Conservation (phyloP, 1,140 invertebrate species). For the Orchestia grillus region DNA sequence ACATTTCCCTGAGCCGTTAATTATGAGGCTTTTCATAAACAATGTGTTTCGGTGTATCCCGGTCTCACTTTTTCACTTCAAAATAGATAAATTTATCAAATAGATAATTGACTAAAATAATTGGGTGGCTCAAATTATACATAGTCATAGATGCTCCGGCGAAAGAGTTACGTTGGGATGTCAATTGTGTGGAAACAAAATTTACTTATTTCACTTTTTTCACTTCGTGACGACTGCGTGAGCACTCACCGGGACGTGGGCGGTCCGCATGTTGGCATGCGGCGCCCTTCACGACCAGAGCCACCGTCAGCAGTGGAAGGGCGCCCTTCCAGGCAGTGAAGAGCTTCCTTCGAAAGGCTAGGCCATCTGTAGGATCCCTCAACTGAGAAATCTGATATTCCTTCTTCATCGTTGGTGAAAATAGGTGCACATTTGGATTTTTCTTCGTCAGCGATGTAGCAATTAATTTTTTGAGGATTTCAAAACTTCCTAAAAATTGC, state of each 20-base stretch:
- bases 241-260: not conserved
- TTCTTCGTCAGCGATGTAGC: not conserved
- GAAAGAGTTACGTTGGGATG: too few relatives aligned
- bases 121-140: too few relatives aligned
- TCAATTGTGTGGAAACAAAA: too few relatives aligned
- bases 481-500: not conserved
- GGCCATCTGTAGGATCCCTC: not conserved
- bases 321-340: not conserved
- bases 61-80: too few relatives aligned
- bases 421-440: not conserved
- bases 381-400: not conserved
- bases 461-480: not conserved
- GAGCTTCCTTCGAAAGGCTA: not conserved
- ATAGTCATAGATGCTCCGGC: too few relatives aligned
- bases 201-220: too few relatives aligned
- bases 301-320: not conserved
- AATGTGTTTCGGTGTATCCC: too few relatives aligned
- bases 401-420: not conserved
- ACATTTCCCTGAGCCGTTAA: too few relatives aligned
- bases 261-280: not conserved
- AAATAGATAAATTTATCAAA: too few relatives aligned
- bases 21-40: too few relatives aligned
- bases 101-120: too few relatives aligned
- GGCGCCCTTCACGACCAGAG: not conserved
- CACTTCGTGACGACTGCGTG: not conserved